Evolutionary conservation across 2,797 vertebrate species (phyloP), one percentile per base, ranked within the genome.

Genomic region (Melanotaenia nigrans): DNA sequence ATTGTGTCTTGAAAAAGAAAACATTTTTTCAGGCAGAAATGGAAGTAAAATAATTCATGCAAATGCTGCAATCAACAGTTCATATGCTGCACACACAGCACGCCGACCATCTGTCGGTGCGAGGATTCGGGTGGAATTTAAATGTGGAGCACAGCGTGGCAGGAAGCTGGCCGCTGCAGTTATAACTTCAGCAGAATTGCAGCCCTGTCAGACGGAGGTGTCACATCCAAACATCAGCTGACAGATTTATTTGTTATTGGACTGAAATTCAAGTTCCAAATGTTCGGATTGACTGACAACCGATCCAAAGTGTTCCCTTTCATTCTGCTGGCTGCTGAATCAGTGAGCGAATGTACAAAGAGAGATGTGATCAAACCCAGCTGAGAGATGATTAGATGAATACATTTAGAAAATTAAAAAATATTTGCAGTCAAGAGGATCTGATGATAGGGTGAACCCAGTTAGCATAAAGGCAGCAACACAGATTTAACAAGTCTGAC

Each of bases 21-120:
- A 42, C 24, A 0, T 1, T 82, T 87, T 83, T 77, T 51, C 77
- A 73, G 55, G 63, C 84, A 67, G 80, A 83, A 77, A n/a, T 28
- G 58, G 49, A 79, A 82, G 86, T 85, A 82, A 79, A 87, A 90
- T 89, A 87, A 89, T 85, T 90, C 87, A 91, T 91, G 90, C 78
- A 90, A 91, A 91, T 89, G 85, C 83, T 75, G 83, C 89, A 85
- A 86, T 90, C 85, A 88, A 88, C 78, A 83, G 87, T 87, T 88
- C 82, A 85, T 83, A 73, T 86, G 85, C 81, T 80, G 79, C 86
- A 66, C 85, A 78, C 83, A 75, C 12, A 81, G 65, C 90, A 68
- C 78, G 68, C 74, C 62, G 54, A 68, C 90, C 90, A 90, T 91
- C 88, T 91, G 88, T 79, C 45, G 10, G 24, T 2, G 66, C 2